phyloP scores from a whole-genome alignment of 2,113 vertebrate species.

The Psephotus haematonotus region DNA sequence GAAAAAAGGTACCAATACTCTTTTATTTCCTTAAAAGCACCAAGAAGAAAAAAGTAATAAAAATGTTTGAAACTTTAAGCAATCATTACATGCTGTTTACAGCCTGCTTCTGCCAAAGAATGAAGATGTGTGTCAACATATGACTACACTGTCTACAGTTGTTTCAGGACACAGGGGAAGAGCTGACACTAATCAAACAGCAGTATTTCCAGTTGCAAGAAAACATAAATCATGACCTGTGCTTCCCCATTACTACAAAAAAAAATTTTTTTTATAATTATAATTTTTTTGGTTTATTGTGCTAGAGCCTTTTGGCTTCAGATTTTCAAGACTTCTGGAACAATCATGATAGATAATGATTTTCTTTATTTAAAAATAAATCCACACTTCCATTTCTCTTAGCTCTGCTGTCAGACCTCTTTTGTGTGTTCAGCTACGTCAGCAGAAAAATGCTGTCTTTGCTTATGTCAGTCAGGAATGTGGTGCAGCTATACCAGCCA shows the following conservation, averaged over 20 bases:
- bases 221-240: not conserved
- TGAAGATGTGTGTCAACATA: not conserved
- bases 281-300: not conserved
- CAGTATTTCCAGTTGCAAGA: not conserved
- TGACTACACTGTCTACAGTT: not conserved
- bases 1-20: not conserved
- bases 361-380: not conserved
- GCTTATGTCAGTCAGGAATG: not conserved
- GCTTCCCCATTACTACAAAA: not conserved
- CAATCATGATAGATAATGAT: not conserved
- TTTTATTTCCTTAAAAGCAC: not conserved
- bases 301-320: not conserved
- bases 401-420: not conserved
- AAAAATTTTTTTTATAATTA: not conserved
- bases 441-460: not conserved
- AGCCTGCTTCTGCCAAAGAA: not conserved
- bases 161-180: not conserved
- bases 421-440: not conserved
- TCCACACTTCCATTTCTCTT: not conserved
- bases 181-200: not conserved
- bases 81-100: not conserved
- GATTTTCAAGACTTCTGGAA: not conserved
- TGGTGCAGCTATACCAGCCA: not conserved
- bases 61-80: not conserved
- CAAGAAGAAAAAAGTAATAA: not conserved